A percentile compares a stretch with the other conserved stretches of the same genome.
These are phyloP conservation scores for Thysanoteuthis rhombus DNA, from an alignment of 2,888 invertebrate genomes.

Conservation along the genomic window DNA sequence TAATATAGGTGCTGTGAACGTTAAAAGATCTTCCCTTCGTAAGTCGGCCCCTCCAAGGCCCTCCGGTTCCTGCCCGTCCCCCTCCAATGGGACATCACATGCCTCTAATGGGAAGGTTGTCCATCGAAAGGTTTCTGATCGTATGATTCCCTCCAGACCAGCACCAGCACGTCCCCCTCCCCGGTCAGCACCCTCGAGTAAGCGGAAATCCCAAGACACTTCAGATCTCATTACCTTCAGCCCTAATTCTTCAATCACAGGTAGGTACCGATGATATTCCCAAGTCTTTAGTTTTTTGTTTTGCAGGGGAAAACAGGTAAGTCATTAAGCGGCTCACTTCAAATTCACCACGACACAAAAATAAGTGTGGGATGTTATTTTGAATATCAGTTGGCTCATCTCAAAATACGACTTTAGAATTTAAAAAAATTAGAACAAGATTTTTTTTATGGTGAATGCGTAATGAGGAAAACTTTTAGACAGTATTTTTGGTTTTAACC, in stretches of 20 bases:
- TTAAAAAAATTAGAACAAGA: no score
- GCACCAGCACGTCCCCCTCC: constrained; percentile 48
- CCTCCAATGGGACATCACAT: background rate
- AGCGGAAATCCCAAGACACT: constrained; percentile 38
- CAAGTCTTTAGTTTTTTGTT: background rate
- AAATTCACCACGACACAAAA: no score
- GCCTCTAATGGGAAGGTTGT: constrained; percentile 30
- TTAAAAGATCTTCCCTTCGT: constrained; percentile 43
- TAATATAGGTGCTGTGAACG: constrained; percentile 36
- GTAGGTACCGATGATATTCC: background rate
- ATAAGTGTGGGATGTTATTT: no score
- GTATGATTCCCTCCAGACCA: constrained; percentile 47
- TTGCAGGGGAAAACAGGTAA: background rate
- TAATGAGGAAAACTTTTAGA: no score
- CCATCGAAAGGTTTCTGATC: constrained; percentile 31
- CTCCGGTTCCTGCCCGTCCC: constrained; percentile 48
- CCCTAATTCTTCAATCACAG: constrained; percentile 38
- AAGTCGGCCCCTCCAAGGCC: constrained; percentile 59
- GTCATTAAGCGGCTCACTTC: background rate
- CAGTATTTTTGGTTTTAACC: no score
- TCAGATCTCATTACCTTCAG: constrained; percentile 58
- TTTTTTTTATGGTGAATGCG: no score
- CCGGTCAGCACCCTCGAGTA: constrained; percentile 39
- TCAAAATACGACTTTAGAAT: no score
- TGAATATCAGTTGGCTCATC: no score